Conservation (phyloP, 1,140 invertebrate species). For the Zaprionus nigranus region DNA sequence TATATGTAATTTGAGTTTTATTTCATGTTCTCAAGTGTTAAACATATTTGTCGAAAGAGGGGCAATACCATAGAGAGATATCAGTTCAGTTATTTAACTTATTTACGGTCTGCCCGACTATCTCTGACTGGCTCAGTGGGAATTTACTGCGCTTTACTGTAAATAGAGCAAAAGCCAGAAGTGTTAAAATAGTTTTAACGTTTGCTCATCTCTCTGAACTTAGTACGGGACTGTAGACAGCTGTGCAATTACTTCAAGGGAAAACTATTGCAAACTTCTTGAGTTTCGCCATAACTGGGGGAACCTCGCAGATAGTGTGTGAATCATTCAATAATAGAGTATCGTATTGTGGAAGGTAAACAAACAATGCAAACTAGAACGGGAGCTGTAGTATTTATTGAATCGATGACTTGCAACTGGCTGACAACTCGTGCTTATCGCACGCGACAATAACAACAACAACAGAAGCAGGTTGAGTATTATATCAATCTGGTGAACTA, state of each 20-base stretch:
- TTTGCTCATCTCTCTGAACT: neutral
- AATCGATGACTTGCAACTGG: constrained; percentile 4
- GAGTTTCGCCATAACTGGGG: neutral
- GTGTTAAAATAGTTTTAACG: neutral
- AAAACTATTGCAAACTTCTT: constrained; percentile 14
- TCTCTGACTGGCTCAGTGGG: neutral
- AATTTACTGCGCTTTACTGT: neutral
- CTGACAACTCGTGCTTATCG: constrained; percentile 24
- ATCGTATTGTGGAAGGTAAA: constrained; percentile 18
- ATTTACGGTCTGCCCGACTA: neutral
- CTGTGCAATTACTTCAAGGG: neutral
- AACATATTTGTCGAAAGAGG: neutral
- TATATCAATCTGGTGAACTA: constrained; percentile 19
- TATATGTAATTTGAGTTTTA: neutral
- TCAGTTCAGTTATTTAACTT: neutral
- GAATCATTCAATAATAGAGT: constrained; percentile 12
- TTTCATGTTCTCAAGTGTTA: neutral
- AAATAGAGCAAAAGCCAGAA: neutral
- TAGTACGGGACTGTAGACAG: neutral
- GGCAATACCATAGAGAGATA: neutral
- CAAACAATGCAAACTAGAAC: neutral
- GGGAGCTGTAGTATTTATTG: constrained; percentile 6
- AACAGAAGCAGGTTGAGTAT: neutral
- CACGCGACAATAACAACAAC: constrained; percentile 5
- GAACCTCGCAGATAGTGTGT: constrained; percentile 18